Percentiles rank a stretch among this genome's conserved stretches.
Evolutionary conservation across 2,113 vertebrate species (phyloP).

Genomic region (Neomonachus schauinslandi): DNA sequence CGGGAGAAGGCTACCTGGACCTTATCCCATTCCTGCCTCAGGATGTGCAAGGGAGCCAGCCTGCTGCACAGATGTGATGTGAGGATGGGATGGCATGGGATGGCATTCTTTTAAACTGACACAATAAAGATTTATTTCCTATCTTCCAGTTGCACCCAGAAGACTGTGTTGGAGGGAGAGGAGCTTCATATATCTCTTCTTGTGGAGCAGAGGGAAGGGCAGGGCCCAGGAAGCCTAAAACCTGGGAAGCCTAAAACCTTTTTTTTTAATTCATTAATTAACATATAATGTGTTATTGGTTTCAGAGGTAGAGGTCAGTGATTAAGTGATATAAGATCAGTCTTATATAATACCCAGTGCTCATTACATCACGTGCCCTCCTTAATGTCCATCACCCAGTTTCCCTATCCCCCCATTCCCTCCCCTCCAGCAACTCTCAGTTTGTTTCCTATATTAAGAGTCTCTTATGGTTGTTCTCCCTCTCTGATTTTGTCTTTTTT

Average conservation of each 20-base stretch:
- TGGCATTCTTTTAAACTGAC: neutral
- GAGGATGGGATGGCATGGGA: neutral
- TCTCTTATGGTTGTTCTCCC: too few relatives aligned
- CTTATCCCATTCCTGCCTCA: neutral
- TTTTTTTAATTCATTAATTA: too few relatives aligned
- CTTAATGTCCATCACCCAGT: too few relatives aligned
- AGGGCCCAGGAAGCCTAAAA: neutral
- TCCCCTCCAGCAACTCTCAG: too few relatives aligned
- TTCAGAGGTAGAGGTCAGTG: too few relatives aligned
- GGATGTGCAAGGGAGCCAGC: neutral
- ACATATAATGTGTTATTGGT: too few relatives aligned
- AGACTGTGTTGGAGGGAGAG: neutral
- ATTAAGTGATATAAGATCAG: too few relatives aligned
- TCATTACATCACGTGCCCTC: too few relatives aligned
- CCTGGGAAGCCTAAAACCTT: neutral
- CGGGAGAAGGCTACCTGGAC: neutral
- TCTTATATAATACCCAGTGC: too few relatives aligned
- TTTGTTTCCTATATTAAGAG: too few relatives aligned
- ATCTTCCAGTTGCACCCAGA: neutral
- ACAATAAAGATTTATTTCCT: slow-evolving; percentile 72
- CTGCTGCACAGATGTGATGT: neutral
- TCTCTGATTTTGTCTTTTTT: too few relatives aligned
- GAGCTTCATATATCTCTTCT: neutral
- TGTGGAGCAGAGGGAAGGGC: neutral
- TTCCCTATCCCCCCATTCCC: too few relatives aligned